Evolutionary conservation across 2,888 invertebrate species (phyloP).

Genomic region (Chrysodeixis includens): DNA sequence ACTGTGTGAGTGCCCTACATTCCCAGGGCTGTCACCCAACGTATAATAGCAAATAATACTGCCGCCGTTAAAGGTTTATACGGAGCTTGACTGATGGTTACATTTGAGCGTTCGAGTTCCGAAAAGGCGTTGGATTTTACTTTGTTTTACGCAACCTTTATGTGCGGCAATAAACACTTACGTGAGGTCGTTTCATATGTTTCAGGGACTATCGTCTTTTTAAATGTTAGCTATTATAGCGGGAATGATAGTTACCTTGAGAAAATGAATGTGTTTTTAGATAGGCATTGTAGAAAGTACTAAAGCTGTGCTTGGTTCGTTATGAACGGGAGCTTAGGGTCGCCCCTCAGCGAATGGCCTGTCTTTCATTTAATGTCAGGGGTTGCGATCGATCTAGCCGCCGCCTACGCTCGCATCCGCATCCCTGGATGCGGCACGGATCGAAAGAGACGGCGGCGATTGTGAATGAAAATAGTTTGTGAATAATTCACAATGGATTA

Average conservation of each 20-base stretch:
- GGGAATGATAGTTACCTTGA: slow-evolving; percentile 10
- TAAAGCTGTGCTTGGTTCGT: slow-evolving; percentile 12
- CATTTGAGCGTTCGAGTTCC: slow-evolving; percentile 63
- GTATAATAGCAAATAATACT: slow-evolving; percentile 66
- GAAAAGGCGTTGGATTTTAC: slow-evolving; percentile 48
- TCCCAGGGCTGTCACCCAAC: slow-evolving; percentile 66
- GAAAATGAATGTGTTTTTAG: slow-evolving; percentile 12
- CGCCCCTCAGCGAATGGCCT: slow-evolving; percentile 72
- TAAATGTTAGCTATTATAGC: slow-evolving; percentile 39
- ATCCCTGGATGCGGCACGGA: slow-evolving; percentile 58
- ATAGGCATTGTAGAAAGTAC: background rate
- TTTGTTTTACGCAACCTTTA: slow-evolving; percentile 52
- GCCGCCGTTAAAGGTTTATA: slow-evolving; percentile 62
- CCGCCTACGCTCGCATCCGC: slow-evolving; percentile 76
- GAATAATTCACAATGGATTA: slow-evolving; percentile 11
- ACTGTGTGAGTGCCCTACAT: slow-evolving; percentile 82
- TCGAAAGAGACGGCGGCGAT: slow-evolving; percentile 48
- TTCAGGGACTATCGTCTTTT: slow-evolving; percentile 33
- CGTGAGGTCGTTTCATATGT: slow-evolving; percentile 34
- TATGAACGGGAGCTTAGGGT: slow-evolving; percentile 43
- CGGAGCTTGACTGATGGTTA: slow-evolving; percentile 65
- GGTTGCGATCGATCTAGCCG: slow-evolving; percentile 86
- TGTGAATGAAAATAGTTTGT: slow-evolving; percentile 29
- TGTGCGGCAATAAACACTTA: slow-evolving; percentile 50
- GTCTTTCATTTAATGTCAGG: slow-evolving; percentile 83